Conservation (phyloP, 2,888 invertebrate genomes). For the Andrena marginata region DNA sequence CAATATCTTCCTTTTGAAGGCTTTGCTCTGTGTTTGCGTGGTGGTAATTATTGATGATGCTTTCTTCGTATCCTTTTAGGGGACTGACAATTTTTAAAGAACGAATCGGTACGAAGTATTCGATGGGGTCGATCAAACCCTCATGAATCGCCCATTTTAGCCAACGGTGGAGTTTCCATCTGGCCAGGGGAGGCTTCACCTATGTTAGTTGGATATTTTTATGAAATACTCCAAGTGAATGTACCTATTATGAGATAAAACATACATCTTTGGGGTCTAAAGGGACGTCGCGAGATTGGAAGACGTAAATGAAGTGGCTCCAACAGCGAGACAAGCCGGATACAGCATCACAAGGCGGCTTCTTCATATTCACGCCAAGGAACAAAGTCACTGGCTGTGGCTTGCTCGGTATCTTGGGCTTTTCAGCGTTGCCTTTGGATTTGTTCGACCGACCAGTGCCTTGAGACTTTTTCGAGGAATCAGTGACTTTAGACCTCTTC, state of each 20-base stretch:
- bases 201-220: conserved; percentile 28
- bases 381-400: conserved; percentile 63
- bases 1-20: not conserved
- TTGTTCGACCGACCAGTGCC: conserved; percentile 19
- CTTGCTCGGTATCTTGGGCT: conserved; percentile 27
- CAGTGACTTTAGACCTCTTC: conserved; percentile 14
- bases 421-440: conserved; percentile 6
- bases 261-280: conserved; percentile 74
- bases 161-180: conserved; percentile 86
- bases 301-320: conserved; percentile 82
- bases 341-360: conserved; percentile 63
- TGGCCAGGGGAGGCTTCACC: conserved; percentile 77
- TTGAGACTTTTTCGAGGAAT: conserved; percentile 8
- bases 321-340: conserved; percentile 81
- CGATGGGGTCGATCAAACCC: conserved; percentile 73
- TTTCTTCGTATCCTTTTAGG: conserved; percentile 50
- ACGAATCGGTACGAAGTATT: conserved; percentile 75
- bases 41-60: conserved; percentile 7
- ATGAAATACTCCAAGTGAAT: not conserved
- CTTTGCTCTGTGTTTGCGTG: not conserved
- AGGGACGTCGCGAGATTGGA: conserved; percentile 83
- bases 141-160: conserved; percentile 84
- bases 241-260: not conserved
- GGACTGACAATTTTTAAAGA: conserved; percentile 71
- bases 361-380: conserved; percentile 65